Evolutionary conservation across 2,797 vertebrate genomes (phyloP).

Genomic region (Peromyscus eremicus): DNA sequence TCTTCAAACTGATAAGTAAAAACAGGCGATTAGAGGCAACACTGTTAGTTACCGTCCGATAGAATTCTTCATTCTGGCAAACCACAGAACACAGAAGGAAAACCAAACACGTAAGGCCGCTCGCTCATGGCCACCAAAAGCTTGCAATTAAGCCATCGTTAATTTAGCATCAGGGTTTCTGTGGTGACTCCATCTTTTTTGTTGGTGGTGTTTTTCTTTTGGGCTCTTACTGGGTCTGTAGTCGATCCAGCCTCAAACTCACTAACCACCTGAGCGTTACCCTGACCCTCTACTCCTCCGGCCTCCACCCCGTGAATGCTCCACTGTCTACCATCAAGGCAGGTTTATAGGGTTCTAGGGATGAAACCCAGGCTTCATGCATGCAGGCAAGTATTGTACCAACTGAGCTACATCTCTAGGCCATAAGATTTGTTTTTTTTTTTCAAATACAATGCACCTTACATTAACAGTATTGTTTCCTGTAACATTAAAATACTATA

Average conservation of each 20-base stretch:
- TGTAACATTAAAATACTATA: neutral
- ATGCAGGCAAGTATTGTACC: neutral
- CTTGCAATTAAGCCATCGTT: no score
- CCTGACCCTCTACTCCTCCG: neutral
- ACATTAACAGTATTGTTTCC: neutral
- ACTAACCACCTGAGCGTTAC: neutral
- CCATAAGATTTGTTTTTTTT: neutral
- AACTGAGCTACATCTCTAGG: neutral
- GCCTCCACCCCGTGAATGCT: neutral
- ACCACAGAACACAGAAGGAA: neutral
- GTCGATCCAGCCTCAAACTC: neutral
- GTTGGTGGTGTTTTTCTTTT: neutral
- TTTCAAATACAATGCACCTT: neutral
- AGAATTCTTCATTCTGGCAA: neutral
- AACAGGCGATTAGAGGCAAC: accelerated
- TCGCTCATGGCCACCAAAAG: accelerated
- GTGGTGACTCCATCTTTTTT: neutral
- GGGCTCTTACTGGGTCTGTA: neutral
- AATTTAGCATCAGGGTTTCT: neutral
- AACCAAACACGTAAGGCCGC: neutral
- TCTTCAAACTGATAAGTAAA: constrained; percentile 60
- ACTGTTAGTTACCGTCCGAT: neutral
- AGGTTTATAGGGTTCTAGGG: no score
- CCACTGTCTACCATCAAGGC: neutral
- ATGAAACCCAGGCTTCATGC: neutral